These are phyloP conservation scores for Bedellia somnulentella DNA, from an alignment of 2,888 invertebrate species.

Conservation along the genomic window DNA sequence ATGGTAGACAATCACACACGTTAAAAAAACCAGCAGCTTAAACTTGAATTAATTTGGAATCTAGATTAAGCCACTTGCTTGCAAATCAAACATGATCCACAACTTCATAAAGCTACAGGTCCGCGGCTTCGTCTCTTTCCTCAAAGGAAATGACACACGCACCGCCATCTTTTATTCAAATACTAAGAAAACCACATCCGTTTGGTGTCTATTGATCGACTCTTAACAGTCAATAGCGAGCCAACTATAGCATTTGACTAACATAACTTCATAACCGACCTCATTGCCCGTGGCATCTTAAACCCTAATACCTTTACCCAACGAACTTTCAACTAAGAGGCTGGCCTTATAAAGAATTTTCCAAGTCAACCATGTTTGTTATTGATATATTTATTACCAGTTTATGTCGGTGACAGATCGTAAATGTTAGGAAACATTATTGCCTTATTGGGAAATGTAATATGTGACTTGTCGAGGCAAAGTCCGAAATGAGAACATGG, in stretches of 20 bases:
- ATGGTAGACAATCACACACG: too few relatives aligned
- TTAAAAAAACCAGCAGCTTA: too few relatives aligned
- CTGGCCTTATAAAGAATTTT: background rate
- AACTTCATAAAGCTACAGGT: too few relatives aligned
- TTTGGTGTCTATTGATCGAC: slow-evolving; percentile 23
- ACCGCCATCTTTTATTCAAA: slow-evolving; percentile 31
- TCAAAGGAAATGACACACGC: slow-evolving; percentile 33
- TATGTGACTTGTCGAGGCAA: too few relatives aligned
- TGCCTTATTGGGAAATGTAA: slow-evolving; percentile 8
- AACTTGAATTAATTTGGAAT: too few relatives aligned
- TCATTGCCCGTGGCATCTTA: too few relatives aligned
- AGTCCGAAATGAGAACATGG: too few relatives aligned
- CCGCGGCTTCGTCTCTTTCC: slow-evolving; percentile 15
- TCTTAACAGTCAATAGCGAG: slow-evolving; percentile 17
- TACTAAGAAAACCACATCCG: slow-evolving; percentile 31
- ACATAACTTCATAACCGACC: background rate
- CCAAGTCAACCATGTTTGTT: slow-evolving; percentile 3
- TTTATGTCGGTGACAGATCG: slow-evolving; percentile 9
- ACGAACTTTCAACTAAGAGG: slow-evolving; percentile 1
- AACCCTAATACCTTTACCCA: background rate
- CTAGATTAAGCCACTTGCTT: too few relatives aligned
- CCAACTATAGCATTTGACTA: slow-evolving; percentile 1
- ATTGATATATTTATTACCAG: slow-evolving; percentile 6
- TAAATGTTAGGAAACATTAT: slow-evolving; percentile 7
- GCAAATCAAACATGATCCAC: too few relatives aligned